Evolutionary conservation across 1,140 invertebrate genomes (phyloP), one percentile per base, ranked within the genome.

Genomic region (Hesperophylax magnus): DNA sequence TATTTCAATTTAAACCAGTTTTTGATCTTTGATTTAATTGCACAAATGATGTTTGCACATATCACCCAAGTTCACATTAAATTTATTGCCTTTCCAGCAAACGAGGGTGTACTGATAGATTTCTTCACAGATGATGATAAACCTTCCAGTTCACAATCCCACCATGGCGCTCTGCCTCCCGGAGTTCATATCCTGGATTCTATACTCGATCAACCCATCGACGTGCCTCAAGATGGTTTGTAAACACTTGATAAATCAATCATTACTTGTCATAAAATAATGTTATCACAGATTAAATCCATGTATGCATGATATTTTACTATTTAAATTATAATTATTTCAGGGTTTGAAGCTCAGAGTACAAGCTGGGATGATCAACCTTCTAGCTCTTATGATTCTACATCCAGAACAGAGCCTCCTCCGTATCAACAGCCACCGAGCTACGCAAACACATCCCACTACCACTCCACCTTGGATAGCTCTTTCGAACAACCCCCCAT

Each of bases 141-240:
- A 82, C 53, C 77, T 67, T 53, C 77, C 61, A 18, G 77, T 72
- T 63, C 76, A 17, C 81, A 81, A 71, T 8, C 78, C 79, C 52
- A 53, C 75, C 20, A 79, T 74, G 53, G 18, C 58, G 53, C 65
- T 75, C 52, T 79, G 77, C 34, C 81, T 52, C 65, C 47, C 24
- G 20, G 67, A n/a, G 54, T 87, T 77, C 83, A 86, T 84, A 5
- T 85, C 85, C 77, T 87, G 0, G 88, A 93, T 14, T 95, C 94
- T 54, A 91, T 96, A 80, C 87, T 96, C 0, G 95, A 96, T 85
- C 94, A 95, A 81, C 95, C 95, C 0, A 96, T 96, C 60, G 94
- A 96, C 85, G 91, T 92, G 58, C 92, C 92, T 6, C 86, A 89
- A 75, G 80, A 81, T 75, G 82, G 82, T 84, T 54, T 20, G 24